These are phyloP conservation scores for Antigone vipio DNA, from an alignment of 2,113 vertebrate genomes.

Conservation along the genomic window DNA sequence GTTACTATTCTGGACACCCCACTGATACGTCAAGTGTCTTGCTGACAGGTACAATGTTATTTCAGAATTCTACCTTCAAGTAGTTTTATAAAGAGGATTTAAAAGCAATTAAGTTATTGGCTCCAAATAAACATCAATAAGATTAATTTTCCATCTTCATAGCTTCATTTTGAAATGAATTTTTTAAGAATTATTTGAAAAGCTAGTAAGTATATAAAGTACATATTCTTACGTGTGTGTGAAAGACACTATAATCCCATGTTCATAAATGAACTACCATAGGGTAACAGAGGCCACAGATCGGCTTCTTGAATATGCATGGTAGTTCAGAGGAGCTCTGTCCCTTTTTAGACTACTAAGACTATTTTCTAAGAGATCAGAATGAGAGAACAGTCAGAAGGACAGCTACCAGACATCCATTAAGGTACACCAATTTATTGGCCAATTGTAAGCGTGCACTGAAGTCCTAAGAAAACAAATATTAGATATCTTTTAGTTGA, in stretches of 20 bases:
- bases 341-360: background rate
- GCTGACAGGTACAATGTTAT: background rate
- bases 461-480: background rate
- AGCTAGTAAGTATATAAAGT: background rate
- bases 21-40: fast-evolving
- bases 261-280: background rate
- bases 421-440: background rate
- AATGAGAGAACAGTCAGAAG: background rate
- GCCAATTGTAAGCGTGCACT: background rate
- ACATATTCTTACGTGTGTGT: background rate
- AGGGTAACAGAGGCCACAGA: background rate
- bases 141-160: background rate
- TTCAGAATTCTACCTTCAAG: background rate
- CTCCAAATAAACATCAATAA: background rate
- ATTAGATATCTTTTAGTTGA: background rate
- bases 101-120: background rate
- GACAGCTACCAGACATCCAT: background rate
- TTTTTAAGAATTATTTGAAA: background rate
- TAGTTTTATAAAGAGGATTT: background rate
- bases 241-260: background rate
- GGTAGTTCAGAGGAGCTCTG: background rate
- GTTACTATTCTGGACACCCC: background rate
- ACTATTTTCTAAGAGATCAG: background rate
- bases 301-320: background rate
- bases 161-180: background rate